phyloP scores from a whole-genome alignment of 2,113 vertebrate genomes.

The Motacilla tschutschensis region DNA sequence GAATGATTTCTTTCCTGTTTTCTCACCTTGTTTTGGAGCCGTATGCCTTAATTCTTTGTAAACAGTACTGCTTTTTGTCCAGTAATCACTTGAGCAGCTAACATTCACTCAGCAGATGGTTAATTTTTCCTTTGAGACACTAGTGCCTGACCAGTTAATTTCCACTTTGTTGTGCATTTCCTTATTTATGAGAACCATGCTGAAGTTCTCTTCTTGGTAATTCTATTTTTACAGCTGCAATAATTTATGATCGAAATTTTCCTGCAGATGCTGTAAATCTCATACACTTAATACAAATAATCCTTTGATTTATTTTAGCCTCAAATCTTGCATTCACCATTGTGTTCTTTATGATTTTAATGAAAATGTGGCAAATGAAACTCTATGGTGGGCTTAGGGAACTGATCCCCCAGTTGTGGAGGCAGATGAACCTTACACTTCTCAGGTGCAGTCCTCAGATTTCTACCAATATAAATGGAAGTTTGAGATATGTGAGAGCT shows the following conservation, averaged over 20 bases:
- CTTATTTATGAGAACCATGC: neutral
- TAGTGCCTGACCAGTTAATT: neutral
- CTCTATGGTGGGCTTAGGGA: neutral
- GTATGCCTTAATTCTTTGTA: neutral
- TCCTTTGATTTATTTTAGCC: neutral
- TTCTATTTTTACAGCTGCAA: neutral
- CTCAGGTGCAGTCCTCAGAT: neutral
- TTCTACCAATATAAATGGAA: neutral
- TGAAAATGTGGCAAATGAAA: neutral
- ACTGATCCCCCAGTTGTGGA: neutral
- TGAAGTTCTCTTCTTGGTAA: neutral
- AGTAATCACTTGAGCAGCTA: neutral
- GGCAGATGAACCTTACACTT: neutral
- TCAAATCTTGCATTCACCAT: neutral
- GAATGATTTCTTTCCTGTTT: neutral
- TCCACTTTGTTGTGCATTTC: neutral
- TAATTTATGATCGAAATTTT: neutral
- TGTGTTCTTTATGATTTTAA: neutral
- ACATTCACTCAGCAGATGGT: neutral
- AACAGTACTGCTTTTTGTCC: neutral
- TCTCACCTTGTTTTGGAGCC: neutral
- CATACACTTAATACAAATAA: neutral
- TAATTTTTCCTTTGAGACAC: neutral
- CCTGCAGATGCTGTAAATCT: neutral
- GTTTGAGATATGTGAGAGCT: neutral